phyloP scores from a whole-genome alignment of 1,140 invertebrate species.

The Formica exsecta region DNA sequence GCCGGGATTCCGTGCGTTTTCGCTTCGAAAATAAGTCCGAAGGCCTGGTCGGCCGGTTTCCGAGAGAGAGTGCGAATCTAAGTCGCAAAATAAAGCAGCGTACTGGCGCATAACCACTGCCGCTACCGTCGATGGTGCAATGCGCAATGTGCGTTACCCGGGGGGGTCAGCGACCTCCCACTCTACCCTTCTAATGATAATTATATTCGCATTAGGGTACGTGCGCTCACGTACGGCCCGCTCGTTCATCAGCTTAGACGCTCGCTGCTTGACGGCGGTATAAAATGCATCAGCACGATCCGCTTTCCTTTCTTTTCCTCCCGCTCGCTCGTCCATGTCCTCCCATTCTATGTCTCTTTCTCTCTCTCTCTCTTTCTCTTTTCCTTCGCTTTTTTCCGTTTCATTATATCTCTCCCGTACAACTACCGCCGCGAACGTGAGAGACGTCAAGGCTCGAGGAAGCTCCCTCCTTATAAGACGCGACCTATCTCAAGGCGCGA shows the following conservation, averaged over 20 bases:
- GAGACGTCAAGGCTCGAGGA: slow-evolving; percentile 50
- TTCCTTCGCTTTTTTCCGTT: slow-evolving; percentile 21
- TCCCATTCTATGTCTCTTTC: background rate
- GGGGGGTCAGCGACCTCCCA: slow-evolving; percentile 59
- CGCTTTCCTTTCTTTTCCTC: slow-evolving; percentile 55
- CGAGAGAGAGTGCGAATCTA: slow-evolving; percentile 48
- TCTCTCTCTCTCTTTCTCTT: slow-evolving; percentile 3
- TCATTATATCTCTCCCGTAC: slow-evolving; percentile 60
- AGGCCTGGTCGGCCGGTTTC: slow-evolving; percentile 22
- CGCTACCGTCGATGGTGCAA: slow-evolving; percentile 17
- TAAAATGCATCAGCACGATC: slow-evolving; percentile 72
- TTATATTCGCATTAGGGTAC: slow-evolving; percentile 73
- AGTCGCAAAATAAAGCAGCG: slow-evolving; percentile 45
- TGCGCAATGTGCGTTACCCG: slow-evolving; percentile 48
- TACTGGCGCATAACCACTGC: slow-evolving; percentile 44
- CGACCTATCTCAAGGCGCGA: slow-evolving; percentile 60
- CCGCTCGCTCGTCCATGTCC: background rate
- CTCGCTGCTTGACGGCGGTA: slow-evolving; percentile 58
- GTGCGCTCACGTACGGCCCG: slow-evolving; percentile 57
- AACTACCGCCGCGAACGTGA: slow-evolving; percentile 57
- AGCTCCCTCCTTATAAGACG: slow-evolving; percentile 51
- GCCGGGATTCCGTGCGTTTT: slow-evolving; percentile 6
- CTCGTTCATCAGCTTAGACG: slow-evolving; percentile 68
- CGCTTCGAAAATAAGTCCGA: slow-evolving; percentile 35
- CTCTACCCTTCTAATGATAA: slow-evolving; percentile 67